Base-by-base conservation (phyloP, 2,888 invertebrate species). In the Cantharis flavilabris region DNA sequence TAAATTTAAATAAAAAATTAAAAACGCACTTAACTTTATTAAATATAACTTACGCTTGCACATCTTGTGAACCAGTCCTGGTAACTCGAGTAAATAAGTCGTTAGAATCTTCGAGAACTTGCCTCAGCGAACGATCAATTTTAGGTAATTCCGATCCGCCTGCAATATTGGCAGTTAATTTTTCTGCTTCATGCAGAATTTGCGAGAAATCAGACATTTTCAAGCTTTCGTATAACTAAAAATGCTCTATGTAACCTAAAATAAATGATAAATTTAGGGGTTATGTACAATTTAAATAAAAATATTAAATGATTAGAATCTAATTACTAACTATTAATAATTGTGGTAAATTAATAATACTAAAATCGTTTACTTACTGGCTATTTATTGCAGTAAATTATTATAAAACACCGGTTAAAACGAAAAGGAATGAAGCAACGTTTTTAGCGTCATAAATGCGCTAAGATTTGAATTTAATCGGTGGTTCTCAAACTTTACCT, bases 81-180 rank as follows among this genome's bases (percentile, higher is more conserved):
- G 96, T 95, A 18, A 97, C 95, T 86, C 96, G 92, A 3, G 95
- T 93, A 90, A 97, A 96, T 49, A 98, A 89, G 86, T 97, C 96
- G 84, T 96, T 94, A 0, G 96, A 97, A 10, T 96, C 97, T 86
- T 98, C 97, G 69, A 97, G 89, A 67, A 98, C 96, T 90, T 98
- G 98, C 13, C 95, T 93, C 72, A 98, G 89, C 79, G 97, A 97
- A 79, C 98, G 91, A 84, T 98, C 97, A 3, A 98, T 96, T 86
- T 94, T 92, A 9, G 95, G 95, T 76, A 95, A 87, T 84, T 97
- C 97, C 81, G 94, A 94, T 84, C 94, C 94, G 80, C 94, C 94
- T 88, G 96, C 96, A 14, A 97, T 95, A 86, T 97, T 96, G 79
- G 96, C 95, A 0, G 96, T 95, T 78, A 98, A 90, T 87, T 97